Evolutionary conservation across 2,797 vertebrate genomes (phyloP), one percentile per base, ranked within the genome.

Genomic region (Mormyrus hasselquistii): DNA sequence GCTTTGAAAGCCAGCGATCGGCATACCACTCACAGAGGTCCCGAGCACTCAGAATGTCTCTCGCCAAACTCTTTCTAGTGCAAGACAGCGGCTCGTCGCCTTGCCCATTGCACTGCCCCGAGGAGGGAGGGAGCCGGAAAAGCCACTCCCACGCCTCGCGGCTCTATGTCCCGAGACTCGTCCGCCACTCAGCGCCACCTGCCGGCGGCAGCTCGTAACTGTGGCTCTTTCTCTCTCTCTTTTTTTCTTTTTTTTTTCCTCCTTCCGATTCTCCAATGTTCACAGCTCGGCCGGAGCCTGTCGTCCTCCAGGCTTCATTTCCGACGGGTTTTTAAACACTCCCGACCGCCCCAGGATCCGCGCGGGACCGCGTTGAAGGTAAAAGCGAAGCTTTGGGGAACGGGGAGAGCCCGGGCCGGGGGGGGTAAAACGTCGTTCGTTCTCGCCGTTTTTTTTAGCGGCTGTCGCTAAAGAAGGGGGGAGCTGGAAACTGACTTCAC

Each of bases 321-420:
- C 92, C 91, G 91, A 92, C 90, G 93, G 92, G 93, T 94, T 93
- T 94, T 94, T 93, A 93, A 79, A 94, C 94, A 91, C 94, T 94
- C 93, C 92, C 92, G 94, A 93, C 95, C 94, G 93, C 92, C 93
- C 93, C 94, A 93, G 86, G 93, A 95, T 93, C 95, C 94, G 95
- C 94, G 95, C 95, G 93, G 95, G 94, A 95, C 94, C 94, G 92
- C 94, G 92, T 94, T 93, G 93, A 95, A 96, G 96, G 96, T 96
- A 96, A 96, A 93, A 91, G 90, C 92, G 93, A 93, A 94, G 92
- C 94, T 88, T 47, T 90, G 59, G 89, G 91, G 92, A 82, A 88
- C 59, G 47, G 50, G 50, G 84, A 44, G 93, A 90, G 84, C 90
- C 89, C 86, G 79, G 90, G 41, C 88, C 86, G 90, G 89, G 88